Conservation (phyloP, 2,888 invertebrate species). For the Xylota sylvarum region DNA sequence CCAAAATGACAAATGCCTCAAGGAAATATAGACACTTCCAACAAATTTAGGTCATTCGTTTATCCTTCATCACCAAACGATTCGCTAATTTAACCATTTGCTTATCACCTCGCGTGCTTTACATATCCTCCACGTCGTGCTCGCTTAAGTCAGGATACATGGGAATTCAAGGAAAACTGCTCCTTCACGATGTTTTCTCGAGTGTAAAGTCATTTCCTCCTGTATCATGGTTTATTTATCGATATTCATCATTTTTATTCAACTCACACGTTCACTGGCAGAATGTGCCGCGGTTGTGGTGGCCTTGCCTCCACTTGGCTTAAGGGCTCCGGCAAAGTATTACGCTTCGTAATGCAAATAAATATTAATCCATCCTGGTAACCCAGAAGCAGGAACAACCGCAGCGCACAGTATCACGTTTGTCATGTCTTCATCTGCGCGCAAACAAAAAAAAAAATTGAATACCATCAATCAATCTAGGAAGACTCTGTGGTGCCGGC, state of each 20-base stretch:
- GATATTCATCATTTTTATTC: constrained; percentile 35
- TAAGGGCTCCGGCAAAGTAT: neutral
- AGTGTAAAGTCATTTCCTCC: constrained; percentile 41
- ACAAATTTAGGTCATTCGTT: constrained; percentile 11
- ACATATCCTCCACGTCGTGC: too few species aligned
- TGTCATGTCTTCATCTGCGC: constrained; percentile 8
- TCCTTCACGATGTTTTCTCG: constrained; percentile 1
- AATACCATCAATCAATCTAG: constrained; percentile 37
- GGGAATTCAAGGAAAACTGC: neutral
- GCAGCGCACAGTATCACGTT: constrained; percentile 13
- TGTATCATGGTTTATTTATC: constrained; percentile 14
- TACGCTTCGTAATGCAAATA: constrained; percentile 21
- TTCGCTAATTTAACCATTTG: constrained; percentile 41
- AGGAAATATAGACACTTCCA: constrained; percentile 10
- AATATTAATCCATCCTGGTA: constrained; percentile 11
- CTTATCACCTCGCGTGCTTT: constrained; percentile 4
- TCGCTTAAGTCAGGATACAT: neutral
- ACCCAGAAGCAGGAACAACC: neutral
- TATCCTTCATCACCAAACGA: constrained; percentile 6
- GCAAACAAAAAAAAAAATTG: constrained; percentile 3
- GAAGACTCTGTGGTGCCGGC: neutral
- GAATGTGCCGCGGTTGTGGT: constrained; percentile 13
- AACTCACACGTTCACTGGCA: neutral
- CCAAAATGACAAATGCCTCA: constrained; percentile 8
- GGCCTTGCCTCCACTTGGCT: neutral